phyloP scores from a whole-genome alignment of 2,113 vertebrate species.

The Gymnorhina tibicen region DNA sequence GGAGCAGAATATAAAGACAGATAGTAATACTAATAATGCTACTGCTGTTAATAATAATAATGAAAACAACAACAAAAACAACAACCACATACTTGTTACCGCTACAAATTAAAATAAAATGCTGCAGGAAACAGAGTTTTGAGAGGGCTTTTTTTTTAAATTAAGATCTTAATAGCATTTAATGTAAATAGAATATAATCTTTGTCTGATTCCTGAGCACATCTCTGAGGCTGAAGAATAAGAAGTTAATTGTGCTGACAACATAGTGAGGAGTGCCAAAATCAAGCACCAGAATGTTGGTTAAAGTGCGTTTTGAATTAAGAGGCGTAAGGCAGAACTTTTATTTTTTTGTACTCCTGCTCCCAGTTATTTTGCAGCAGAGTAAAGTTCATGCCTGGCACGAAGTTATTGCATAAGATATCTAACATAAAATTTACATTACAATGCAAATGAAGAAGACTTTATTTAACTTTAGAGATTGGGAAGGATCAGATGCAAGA shows the following conservation, averaged over 20 bases:
- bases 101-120: conserved; percentile 36
- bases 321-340: neutral
- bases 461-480: neutral
- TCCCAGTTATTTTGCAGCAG: neutral
- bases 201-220: neutral
- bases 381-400: accelerated
- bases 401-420: neutral
- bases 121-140: neutral
- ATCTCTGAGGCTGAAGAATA: conserved; percentile 1
- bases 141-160: neutral
- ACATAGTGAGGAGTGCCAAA: neutral
- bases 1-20: conserved; percentile 4
- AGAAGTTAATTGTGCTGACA: conserved; percentile 39
- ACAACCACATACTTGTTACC: neutral
- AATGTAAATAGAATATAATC: conserved; percentile 54
- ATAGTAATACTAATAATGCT: neutral
- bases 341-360: neutral
- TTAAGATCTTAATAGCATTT: conserved; percentile 14
- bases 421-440: neutral
- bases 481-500: neutral
- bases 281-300: neutral
- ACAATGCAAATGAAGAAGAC: neutral
- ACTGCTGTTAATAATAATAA: neutral
- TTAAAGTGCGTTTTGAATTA: neutral
- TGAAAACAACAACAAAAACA: neutral